These are phyloP conservation scores for Rhagium mordax DNA, from an alignment of 2,888 invertebrate genomes.

Conservation along the genomic window DNA sequence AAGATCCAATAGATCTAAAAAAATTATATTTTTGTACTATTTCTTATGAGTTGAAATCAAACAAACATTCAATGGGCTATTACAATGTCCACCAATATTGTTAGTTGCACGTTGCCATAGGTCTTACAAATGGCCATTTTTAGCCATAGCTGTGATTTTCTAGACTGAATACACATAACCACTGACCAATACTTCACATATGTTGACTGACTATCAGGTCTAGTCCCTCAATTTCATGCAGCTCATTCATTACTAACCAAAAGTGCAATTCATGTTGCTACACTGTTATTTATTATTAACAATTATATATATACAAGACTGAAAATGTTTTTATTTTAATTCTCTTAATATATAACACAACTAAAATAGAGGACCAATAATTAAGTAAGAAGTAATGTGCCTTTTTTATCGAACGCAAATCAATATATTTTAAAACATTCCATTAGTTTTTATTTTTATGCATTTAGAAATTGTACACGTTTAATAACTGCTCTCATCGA, in stretches of 20 bases:
- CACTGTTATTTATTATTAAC: constrained; percentile 53
- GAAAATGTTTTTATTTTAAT: constrained; percentile 51
- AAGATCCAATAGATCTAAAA: constrained; percentile 14
- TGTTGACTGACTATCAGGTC: constrained; percentile 64
- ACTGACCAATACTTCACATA: constrained; percentile 52
- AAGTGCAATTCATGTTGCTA: constrained; percentile 64
- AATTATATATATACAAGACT: constrained; percentile 55
- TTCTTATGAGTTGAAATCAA: constrained; percentile 8
- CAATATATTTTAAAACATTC: constrained; percentile 52
- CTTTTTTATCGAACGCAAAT: constrained; percentile 55
- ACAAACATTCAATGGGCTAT: constrained; percentile 26
- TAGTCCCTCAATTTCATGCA: constrained; percentile 60
- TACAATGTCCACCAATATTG: constrained; percentile 41
- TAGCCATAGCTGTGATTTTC: constrained; percentile 77
- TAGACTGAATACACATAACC: constrained; percentile 63
- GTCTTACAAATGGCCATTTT: constrained; percentile 59
- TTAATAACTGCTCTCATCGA: constrained; percentile 12
- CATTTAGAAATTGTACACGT: constrained; percentile 18
- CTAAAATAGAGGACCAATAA: constrained; percentile 48
- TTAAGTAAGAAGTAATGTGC: constrained; percentile 54
- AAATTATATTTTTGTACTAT: constrained; percentile 1
- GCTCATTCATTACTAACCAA: constrained; percentile 56
- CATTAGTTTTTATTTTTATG: constrained; percentile 53
- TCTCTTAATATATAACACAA: constrained; percentile 48
- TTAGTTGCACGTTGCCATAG: constrained; percentile 63